phyloP scores from a whole-genome alignment of 2,797 vertebrate genomes.

The Thaleichthys pacificus region DNA sequence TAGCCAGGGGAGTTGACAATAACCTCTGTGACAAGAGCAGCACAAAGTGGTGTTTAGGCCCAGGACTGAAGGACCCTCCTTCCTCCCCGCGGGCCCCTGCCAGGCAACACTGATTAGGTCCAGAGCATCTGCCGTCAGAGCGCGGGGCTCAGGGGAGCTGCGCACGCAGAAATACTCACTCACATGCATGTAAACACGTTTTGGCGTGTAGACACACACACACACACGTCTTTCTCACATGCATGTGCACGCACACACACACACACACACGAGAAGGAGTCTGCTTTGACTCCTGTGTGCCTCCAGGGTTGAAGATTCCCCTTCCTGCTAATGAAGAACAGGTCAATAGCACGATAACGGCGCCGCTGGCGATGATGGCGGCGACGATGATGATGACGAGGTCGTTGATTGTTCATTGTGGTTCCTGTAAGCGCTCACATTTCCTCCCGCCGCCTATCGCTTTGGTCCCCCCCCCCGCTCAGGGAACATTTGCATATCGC shows the following conservation, averaged over 20 bases:
- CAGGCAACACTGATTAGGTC: background rate
- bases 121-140: constrained; percentile 75
- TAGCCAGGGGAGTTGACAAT: constrained; percentile 62
- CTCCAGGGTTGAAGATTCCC: too few species aligned
- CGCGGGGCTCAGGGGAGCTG: constrained; percentile 11
- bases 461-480: constrained; percentile 10
- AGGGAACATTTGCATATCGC: constrained; percentile 26
- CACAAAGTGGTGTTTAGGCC: constrained; percentile 79
- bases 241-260: too few species aligned
- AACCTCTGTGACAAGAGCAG: constrained; percentile 72
- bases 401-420: background rate
- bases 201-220: background rate
- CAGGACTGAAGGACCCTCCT: constrained; percentile 78
- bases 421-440: background rate
- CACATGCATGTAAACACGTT: constrained; percentile 3
- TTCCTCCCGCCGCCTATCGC: background rate
- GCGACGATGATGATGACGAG: background rate
- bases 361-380: too few species aligned
- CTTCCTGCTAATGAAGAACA: background rate
- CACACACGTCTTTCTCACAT: too few species aligned
- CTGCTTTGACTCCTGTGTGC: too few species aligned
- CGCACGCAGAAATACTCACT: background rate
- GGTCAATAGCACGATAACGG: background rate
- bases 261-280: too few species aligned
- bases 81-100: constrained; percentile 55